Evolutionary conservation across 2,113 vertebrate genomes (phyloP).

Genomic region (Seriola quinqueradiata): DNA sequence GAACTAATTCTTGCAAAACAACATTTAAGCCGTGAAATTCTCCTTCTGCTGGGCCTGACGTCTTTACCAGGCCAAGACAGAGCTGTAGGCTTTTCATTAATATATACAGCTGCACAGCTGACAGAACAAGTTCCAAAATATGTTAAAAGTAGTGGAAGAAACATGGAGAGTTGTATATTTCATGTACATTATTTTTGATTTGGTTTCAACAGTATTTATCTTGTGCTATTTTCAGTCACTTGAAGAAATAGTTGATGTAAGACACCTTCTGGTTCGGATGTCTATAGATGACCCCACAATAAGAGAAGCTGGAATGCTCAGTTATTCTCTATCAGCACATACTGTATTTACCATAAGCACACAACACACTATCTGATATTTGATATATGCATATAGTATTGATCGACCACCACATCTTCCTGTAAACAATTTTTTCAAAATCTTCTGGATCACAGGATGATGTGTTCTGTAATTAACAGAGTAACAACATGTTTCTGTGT

Average conservation of each 20-base stretch:
- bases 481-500: no score
- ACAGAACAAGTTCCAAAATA: conserved; percentile 30
- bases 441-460: no score
- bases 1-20: conserved; percentile 33
- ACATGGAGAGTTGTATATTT: not conserved
- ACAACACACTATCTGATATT: no score
- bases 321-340: no score
- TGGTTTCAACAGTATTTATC: no score
- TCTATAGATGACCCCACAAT: no score
- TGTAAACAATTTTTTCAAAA: no score
- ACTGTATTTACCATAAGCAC: no score
- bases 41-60: conserved; percentile 48
- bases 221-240: not conserved
- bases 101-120: conserved; percentile 42
- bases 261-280: not conserved
- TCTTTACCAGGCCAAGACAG: conserved; percentile 69
- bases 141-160: conserved; percentile 19
- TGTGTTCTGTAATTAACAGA: not conserved
- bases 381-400: no score
- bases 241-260: not conserved
- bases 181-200: no score
- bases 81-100: conserved; percentile 66
- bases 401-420: no score
- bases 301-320: no score
- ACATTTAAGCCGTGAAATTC: conserved; percentile 43